These are phyloP conservation scores for Cyanoliseus patagonus DNA, from an alignment of 2,113 vertebrate species.

Conservation along the genomic window DNA sequence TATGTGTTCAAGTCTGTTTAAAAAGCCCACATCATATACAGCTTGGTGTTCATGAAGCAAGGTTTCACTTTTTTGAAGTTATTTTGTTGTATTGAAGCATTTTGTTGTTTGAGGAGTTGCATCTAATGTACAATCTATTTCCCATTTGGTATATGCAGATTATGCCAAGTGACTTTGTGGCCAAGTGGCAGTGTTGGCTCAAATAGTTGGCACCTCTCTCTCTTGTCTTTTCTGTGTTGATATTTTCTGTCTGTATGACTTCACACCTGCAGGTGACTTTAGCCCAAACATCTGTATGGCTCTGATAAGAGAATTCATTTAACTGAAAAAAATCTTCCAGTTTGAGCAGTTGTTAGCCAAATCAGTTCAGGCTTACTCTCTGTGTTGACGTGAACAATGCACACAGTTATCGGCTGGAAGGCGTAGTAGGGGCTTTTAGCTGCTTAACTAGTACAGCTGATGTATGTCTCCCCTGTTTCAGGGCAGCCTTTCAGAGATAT, in stretches of 20 bases:
- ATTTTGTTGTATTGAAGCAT: background rate
- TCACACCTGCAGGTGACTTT: background rate
- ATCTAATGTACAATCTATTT: background rate
- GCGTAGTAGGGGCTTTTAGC: background rate
- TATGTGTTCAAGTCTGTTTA: background rate
- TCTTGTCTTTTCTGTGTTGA: background rate
- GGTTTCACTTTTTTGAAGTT: background rate
- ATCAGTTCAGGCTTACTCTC: background rate
- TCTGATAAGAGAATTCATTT: background rate
- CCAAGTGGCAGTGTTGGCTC: background rate
- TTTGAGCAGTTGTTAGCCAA: background rate
- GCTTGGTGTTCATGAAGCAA: background rate
- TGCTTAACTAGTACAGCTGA: background rate
- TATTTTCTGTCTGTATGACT: background rate
- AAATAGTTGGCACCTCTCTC: background rate
- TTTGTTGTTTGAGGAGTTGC: background rate
- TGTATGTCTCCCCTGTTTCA: background rate
- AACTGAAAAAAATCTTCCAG: background rate
- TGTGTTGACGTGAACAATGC: background rate
- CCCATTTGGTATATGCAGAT: background rate
- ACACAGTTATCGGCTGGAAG: background rate
- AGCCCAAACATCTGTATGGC: background rate
- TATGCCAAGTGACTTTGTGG: background rate
- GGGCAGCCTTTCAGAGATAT: background rate
- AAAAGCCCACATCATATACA: background rate